Evolutionary conservation across 2,888 invertebrate species (phyloP).

Genomic region (Steinernema carpocapsae): DNA sequence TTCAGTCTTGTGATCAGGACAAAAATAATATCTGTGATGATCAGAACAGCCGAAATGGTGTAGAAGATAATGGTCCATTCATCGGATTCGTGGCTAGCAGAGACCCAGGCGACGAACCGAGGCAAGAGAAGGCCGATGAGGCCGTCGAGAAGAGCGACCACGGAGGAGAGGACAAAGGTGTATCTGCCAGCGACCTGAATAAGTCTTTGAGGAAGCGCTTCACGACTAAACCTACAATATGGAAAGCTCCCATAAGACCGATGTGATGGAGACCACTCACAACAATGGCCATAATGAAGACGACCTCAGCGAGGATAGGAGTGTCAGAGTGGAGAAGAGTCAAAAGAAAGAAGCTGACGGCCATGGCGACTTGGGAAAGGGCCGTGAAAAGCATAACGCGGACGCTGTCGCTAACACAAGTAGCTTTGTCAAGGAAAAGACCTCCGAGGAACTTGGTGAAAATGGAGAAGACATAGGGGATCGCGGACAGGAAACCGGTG

Average conservation of each 20-base stretch:
- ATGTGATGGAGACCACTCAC: slow-evolving; percentile 57
- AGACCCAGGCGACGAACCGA: not conserved
- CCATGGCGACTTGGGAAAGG: slow-evolving; percentile 52
- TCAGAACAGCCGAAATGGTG: slow-evolving; percentile 6
- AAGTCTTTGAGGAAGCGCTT: not conserved
- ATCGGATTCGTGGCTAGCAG: not conserved
- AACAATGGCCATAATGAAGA: slow-evolving; percentile 56
- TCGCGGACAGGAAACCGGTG: slow-evolving; percentile 21
- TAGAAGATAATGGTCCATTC: slow-evolving; percentile 24
- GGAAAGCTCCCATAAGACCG: slow-evolving; percentile 54
- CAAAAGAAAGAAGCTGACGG: slow-evolving; percentile 51
- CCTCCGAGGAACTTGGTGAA: slow-evolving; percentile 33
- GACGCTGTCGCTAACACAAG: slow-evolving; percentile 38
- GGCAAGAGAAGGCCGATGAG: slow-evolving; percentile 37
- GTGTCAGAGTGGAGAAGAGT: slow-evolving; percentile 41
- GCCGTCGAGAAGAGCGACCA: slow-evolving; percentile 35
- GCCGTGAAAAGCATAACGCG: slow-evolving; percentile 52
- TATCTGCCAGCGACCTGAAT: slow-evolving; percentile 34
- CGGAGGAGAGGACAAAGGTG: slow-evolving; percentile 38
- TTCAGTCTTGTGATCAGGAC: slow-evolving; percentile 20
- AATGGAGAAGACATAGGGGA: slow-evolving; percentile 24
- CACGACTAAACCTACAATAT: slow-evolving; percentile 50
- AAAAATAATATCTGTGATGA: not conserved
- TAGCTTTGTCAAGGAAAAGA: slow-evolving; percentile 27
- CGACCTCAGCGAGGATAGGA: slow-evolving; percentile 49